Conservation (phyloP, 2,888 invertebrate species). For the Drosophila borborema region DNA sequence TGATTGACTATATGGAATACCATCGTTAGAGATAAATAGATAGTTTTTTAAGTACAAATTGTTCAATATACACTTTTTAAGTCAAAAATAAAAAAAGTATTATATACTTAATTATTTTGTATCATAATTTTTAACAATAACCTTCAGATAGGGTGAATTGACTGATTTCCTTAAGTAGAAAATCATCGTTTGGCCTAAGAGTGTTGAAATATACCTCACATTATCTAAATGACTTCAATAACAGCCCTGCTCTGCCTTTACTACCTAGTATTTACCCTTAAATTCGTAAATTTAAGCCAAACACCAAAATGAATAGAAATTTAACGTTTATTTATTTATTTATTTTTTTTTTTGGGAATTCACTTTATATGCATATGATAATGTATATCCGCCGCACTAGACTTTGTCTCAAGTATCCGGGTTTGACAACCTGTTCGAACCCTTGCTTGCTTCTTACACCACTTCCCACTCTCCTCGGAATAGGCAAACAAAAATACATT, state of each 20-base stretch:
- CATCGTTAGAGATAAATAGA: no score
- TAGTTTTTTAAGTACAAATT: no score
- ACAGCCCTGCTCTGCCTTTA: not conserved
- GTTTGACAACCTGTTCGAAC: constrained; percentile 42
- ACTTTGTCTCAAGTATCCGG: constrained; percentile 23
- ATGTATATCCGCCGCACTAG: not conserved
- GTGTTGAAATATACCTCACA: not conserved
- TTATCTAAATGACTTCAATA: not conserved
- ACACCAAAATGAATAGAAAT: not conserved
- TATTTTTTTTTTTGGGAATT: not conserved
- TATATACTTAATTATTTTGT: no score
- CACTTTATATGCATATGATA: constrained; percentile 4
- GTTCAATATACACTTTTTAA: no score
- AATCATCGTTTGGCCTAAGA: not conserved
- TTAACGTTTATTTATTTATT: not conserved
- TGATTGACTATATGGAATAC: no score
- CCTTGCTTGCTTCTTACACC: constrained; percentile 4
- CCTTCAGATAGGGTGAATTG: no score
- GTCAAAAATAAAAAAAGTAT: no score
- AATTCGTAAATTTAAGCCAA: not conserved
- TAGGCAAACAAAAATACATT: constrained; percentile 32
- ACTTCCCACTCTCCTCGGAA: not conserved
- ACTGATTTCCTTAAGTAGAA: not conserved
- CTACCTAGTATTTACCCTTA: not conserved
- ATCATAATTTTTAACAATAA: no score